These are phyloP conservation scores for Hydropotes inermis DNA, from an alignment of 2,113 vertebrate genomes.

Conservation along the genomic window DNA sequence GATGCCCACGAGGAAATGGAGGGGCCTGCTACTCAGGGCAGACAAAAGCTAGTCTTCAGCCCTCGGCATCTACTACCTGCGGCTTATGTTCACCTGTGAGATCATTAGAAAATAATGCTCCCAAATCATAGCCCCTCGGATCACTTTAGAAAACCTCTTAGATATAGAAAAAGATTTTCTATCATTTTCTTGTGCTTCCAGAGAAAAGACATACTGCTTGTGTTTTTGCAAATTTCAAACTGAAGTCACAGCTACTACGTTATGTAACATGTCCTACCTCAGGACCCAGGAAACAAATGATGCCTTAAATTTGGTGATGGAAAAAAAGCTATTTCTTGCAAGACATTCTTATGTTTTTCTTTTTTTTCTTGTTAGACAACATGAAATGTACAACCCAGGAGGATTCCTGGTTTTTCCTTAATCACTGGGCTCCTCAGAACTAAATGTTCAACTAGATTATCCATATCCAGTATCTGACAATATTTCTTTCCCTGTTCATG, in stretches of 20 bases:
- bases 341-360: background rate
- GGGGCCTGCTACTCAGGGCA: background rate
- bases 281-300: background rate
- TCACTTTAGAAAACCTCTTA: background rate
- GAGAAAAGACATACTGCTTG: background rate
- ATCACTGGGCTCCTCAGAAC: background rate
- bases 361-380: background rate
- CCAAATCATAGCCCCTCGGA: background rate
- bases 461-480: background rate
- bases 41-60: background rate
- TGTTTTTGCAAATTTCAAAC: background rate
- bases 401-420: background rate
- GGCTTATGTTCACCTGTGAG: background rate
- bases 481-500: background rate
- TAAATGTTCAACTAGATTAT: background rate
- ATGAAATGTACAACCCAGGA: background rate
- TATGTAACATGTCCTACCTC: background rate
- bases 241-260: background rate
- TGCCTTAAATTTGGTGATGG: background rate
- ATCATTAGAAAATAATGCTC: background rate
- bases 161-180: background rate
- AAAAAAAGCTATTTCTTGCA: background rate
- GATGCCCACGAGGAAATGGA: rapidly evolving
- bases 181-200: background rate
- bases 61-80: background rate